Percentiles rank a stretch among this genome's conserved stretches.
These are phyloP conservation scores for human DNA, from an alignment of 2,113 vertebrate species.

Conservation along the genomic window GRCh38 chr6:159067001-159067500, in stretches of 20 bases:
- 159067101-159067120: neutral
- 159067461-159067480: neutral
- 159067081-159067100: neutral
- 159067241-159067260: too few species aligned
- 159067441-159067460: neutral
- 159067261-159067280: neutral
- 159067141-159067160: neutral
- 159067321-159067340: neutral
- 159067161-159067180: neutral
- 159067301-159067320: neutral
- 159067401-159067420: accelerated
- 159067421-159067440: neutral
- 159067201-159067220: neutral
- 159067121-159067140: neutral
- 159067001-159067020: neutral
- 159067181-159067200: neutral
- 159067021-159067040: neutral
- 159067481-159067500: neutral
- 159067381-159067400: neutral
- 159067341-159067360: neutral
- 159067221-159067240: neutral
- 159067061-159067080: neutral
- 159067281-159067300: neutral
- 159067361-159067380: neutral
- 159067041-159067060: neutral